A percentile compares a stretch with the other conserved stretches of the same genome.
phyloP scores from a whole-genome alignment of 64 coral and sea anemone species.

The Acropora yongei region DNA sequence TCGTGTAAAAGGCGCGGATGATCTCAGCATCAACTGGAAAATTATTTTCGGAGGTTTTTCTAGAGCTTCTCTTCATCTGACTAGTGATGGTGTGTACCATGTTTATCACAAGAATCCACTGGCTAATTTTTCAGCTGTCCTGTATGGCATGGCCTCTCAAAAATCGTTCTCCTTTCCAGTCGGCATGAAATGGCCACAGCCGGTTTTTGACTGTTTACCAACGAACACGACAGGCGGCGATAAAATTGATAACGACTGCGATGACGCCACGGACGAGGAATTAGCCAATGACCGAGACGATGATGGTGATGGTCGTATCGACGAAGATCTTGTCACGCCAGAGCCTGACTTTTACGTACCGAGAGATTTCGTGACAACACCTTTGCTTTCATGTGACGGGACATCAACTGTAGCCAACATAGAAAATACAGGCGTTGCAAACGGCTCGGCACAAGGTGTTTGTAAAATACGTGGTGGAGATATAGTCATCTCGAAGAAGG shows the following conservation, averaged over 20 bases:
- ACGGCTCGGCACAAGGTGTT: no score
- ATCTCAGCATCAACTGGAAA: not conserved
- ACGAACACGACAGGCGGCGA: conserved; percentile 11
- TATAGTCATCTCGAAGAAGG: not conserved
- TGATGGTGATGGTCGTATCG: conserved; percentile 28
- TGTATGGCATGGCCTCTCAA: conserved; percentile 4
- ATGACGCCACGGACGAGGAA: conserved; percentile 54
- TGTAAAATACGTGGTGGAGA: no score
- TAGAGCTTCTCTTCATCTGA: not conserved
- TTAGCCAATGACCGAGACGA: conserved; percentile 47
- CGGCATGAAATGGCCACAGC: not conserved
- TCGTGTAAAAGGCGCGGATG: not conserved
- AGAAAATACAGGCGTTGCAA: no score
- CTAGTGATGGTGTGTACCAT: not conserved
- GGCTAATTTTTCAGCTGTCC: conserved; percentile 13
- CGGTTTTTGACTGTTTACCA: conserved; percentile 19
- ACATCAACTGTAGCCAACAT: not conserved
- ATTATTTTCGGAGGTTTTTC: not conserved
- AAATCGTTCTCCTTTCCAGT: conserved; percentile 21
- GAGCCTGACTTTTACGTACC: conserved; percentile 12
- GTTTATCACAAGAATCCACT: conserved; percentile 2
- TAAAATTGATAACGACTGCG: conserved; percentile 71
- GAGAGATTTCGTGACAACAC: not conserved
- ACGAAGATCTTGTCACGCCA: conserved; percentile 16
- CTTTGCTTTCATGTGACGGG: not conserved